Evolutionary conservation across 2,888 invertebrate species (phyloP), one percentile per base, ranked within the genome.

Genomic region (Xanthia togata): DNA sequence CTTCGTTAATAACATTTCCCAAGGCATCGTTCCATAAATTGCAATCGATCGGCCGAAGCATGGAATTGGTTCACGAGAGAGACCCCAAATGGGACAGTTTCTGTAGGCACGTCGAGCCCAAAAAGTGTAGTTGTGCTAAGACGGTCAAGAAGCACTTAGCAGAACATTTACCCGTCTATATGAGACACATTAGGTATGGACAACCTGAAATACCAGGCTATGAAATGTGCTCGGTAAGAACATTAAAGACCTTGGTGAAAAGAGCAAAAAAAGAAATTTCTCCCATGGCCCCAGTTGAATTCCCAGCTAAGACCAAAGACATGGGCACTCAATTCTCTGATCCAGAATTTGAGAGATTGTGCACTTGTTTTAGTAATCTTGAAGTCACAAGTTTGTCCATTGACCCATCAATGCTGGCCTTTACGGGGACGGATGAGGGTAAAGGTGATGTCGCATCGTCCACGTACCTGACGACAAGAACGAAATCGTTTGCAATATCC

Each of bases 61-160:
- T 41, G 94, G 95, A 20, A 82, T 82, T 95, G 44, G 65, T 79
- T 20, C 94, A 94, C 70, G 90, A 92, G 78, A 92, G 94, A n/a
- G 94, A 95, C 84, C 96, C 96, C 4, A 95, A 95, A 89, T 93
- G 92, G 92, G 92, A 93, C 4, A 94, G 93, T 72, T 96, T 93
- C 82, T 86, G 94, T 64, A 78, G 92, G 57, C 93, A 91, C 70
- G 78, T 95, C 1, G 77, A 89, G 55, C 92, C 95, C 3, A 91
- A 85, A 62, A 91, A 84, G 71, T 96, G 95, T 72, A 85, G 85
- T 62, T 96, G 96, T 84, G 84, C 89, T 5, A 94, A 93, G 87
- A 87, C 70, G 62, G 92, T 92, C 3, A 95, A 95, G 83, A 95
- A 95, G 82, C 91, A 93, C 87, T 90, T 96, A 63, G 57, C 86